Evolutionary conservation across 2,113 vertebrate species (phyloP), one percentile per base, ranked within the genome.

Genomic region (Elanus axillaris): DNA sequence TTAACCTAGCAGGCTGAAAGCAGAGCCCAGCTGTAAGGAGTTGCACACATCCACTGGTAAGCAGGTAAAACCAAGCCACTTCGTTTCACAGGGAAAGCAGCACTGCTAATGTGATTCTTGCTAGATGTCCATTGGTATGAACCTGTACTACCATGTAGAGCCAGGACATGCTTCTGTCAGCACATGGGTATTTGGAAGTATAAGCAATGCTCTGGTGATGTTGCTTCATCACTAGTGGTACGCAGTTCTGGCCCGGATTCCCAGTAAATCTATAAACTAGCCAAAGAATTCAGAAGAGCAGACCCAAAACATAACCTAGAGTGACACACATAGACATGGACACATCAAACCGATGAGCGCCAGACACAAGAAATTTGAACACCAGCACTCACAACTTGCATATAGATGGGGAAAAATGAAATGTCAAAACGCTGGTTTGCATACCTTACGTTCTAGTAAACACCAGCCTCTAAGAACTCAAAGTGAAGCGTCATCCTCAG

Each of bases 221-320:
- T 40, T 81, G 50, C 36, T 64, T 85, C n/a, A 36, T 67, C 72
- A 40, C 13, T 26, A 86, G n/a, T 2, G 4, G 50, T 52, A 66
- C 20, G n/a, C 71, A 89, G 43, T 31, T 88, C 56, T 93, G 76
- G 19, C 32, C 50, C 53, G 50, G 45, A 40, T 73, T 86, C 60
- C 43, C 52, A 43, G 55, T 63, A 88, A 88, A 92, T 75, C 59
- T 29, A 36, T 32, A 72, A 88, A 75, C 27, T 90, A 85, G 58
- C 16, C 50, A 77, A 71, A 90, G 55, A 69, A 53, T 76, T 93
- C 22, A 47, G 68, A 72, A 63, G 36, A 94, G 83, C 56, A 68
- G 32, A 58, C 66, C 13, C 43, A 68, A 86, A 87, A 73, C 50
- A 26, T 26, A 76, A 40, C 58, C 58, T 13, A 3, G 32, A 86